phyloP scores from a whole-genome alignment of 1,140 invertebrate genomes.

The Drosophila burlai region DNA sequence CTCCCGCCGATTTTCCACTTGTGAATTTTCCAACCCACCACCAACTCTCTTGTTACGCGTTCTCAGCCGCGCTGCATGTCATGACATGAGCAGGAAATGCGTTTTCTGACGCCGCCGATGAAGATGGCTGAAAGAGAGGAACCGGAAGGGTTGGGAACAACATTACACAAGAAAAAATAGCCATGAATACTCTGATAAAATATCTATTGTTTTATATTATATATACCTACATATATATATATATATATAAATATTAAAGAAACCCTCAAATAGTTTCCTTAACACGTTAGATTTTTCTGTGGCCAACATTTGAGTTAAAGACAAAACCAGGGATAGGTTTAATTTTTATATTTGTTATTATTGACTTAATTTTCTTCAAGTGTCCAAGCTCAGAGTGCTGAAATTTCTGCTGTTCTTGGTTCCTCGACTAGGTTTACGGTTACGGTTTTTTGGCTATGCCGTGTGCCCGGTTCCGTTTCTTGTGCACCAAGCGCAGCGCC shows the following conservation, averaged over 20 bases:
- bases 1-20: constrained; percentile 7
- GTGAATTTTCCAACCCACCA: constrained; percentile 10
- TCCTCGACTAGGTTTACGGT: constrained; percentile 69
- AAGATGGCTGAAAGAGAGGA: constrained; percentile 29
- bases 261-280: not conserved
- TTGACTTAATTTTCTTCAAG: not conserved
- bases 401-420: constrained; percentile 45
- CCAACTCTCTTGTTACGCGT: constrained; percentile 34
- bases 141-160: not conserved
- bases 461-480: constrained; percentile 58
- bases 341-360: not conserved
- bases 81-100: constrained; percentile 81
- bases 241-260: not conserved
- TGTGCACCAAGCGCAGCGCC: constrained; percentile 62
- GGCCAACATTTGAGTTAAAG: not conserved
- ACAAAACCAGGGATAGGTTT: too few species aligned
- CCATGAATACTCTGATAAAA: not conserved
- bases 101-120: constrained; percentile 62
- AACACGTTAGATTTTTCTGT: not conserved
- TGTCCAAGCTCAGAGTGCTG: not conserved
- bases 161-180: not conserved
- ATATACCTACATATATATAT: too few species aligned
- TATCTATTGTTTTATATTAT: too few species aligned
- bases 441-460: constrained; percentile 80
- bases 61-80: constrained; percentile 56